A percentile compares a stretch with the other conserved stretches of the same genome.
These are phyloP conservation scores for Paracentrotus lividus DNA, from an alignment of 53 echinoderm and acorn worm genomes.

Conservation along the genomic window DNA sequence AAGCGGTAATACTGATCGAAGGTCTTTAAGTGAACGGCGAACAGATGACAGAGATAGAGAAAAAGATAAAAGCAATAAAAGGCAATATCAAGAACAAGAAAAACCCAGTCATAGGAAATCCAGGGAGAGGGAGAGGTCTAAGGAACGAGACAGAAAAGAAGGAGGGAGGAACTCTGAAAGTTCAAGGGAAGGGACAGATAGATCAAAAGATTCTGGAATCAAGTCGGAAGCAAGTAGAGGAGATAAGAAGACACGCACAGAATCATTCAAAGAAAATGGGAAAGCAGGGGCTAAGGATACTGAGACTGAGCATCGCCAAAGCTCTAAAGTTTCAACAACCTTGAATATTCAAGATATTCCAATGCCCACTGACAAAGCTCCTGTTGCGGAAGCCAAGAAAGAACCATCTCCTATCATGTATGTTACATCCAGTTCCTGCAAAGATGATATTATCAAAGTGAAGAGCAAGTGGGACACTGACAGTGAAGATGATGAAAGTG, in stretches of 20 bases:
- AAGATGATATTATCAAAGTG: conserved; percentile 67
- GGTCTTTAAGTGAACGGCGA: not conserved
- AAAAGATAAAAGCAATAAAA: conserved; percentile 64
- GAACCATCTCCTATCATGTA: conserved; percentile 58
- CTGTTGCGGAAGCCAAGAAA: conserved; percentile 31
- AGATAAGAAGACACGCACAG: not conserved
- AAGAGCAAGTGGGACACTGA: conserved; percentile 72
- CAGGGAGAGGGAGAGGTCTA: conserved; percentile 31
- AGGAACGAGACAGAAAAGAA: not conserved
- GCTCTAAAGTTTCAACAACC: not conserved
- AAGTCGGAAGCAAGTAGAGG: not conserved
- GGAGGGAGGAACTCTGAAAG: not conserved
- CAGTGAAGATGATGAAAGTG: conserved; percentile 66
- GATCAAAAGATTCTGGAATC: conserved; percentile 43
- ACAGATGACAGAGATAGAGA: conserved; percentile 48
- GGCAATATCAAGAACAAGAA: conserved; percentile 9
- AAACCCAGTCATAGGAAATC: conserved; percentile 30
- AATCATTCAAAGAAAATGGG: not conserved
- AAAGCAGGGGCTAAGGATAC: not conserved
- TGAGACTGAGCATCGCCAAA: not conserved
- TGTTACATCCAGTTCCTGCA: conserved; percentile 61
- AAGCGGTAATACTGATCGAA: conserved; percentile 7
- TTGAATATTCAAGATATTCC: conserved; percentile 47
- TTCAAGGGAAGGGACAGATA: conserved; percentile 35
- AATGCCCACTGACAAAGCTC: conserved; percentile 54